Conservation (phyloP, 2,113 vertebrate genomes). For the Boleophthalmus pectinirostris region DNA sequence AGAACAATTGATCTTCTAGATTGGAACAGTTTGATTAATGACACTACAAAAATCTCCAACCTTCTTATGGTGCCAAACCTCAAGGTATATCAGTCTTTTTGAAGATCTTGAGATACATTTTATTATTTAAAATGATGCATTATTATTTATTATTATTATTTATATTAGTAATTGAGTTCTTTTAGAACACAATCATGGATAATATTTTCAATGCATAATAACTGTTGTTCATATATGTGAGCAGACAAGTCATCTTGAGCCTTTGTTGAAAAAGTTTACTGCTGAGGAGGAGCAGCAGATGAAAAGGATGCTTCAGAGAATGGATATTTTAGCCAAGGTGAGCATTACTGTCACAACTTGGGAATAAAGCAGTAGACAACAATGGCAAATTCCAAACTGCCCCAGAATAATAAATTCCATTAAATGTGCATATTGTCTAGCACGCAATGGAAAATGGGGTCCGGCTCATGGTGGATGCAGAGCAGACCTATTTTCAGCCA, state of each 20-base stretch:
- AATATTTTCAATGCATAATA: not conserved
- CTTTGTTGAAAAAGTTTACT: conserved; percentile 82
- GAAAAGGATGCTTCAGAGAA: conserved; percentile 90
- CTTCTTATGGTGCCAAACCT: conserved; percentile 88
- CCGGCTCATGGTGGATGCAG: conserved; percentile 92
- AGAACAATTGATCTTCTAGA: conserved; percentile 91
- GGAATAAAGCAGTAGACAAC: not conserved
- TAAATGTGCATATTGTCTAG: conserved; percentile 60
- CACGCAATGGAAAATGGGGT: conserved; percentile 82
- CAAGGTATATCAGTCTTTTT: no score
- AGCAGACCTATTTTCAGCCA: conserved; percentile 96
- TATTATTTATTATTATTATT: no score
- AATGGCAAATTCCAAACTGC: not conserved
- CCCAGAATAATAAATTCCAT: not conserved
- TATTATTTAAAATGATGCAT: not conserved
- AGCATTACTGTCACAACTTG: not conserved
- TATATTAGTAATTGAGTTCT: not conserved
- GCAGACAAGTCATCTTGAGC: conserved; percentile 88
- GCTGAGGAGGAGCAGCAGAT: conserved; percentile 91
- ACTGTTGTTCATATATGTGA: conserved; percentile 16
- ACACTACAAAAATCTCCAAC: conserved; percentile 82
- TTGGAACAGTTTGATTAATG: conserved; percentile 89
- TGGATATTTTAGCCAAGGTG: conserved; percentile 89
- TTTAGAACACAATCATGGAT: not conserved
- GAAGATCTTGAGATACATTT: no score